phyloP scores from a whole-genome alignment of 2,797 vertebrate genomes.

The Atherinosoma microstoma region DNA sequence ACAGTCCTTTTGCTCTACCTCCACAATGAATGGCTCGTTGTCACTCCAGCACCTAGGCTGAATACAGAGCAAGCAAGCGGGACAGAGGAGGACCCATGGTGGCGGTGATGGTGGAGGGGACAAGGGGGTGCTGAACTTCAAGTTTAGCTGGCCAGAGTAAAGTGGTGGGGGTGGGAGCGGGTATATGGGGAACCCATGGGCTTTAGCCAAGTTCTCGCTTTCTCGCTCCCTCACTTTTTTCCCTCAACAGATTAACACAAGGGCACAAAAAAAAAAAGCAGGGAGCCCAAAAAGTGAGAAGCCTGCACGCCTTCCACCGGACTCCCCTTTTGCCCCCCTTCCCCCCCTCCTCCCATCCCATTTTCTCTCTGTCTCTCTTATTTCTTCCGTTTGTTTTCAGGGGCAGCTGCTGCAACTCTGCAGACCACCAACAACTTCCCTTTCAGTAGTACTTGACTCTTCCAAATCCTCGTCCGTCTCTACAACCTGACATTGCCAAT shows the following conservation, averaged over 20 bases:
- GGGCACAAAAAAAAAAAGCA: conserved; percentile 47
- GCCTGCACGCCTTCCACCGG: conserved; percentile 62
- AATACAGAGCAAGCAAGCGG: conserved; percentile 84
- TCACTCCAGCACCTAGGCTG: conserved; percentile 85
- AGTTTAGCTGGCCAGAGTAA: conserved; percentile 79
- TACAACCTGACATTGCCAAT: conserved; percentile 82
- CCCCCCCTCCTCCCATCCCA: conserved; percentile 15
- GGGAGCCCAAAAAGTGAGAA: conserved; percentile 61
- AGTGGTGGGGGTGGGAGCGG: conserved; percentile 42
- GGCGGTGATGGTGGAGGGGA: conserved; percentile 38
- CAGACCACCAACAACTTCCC: conserved; percentile 86
- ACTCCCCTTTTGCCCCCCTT: conserved; percentile 36
- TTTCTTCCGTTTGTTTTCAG: conserved; percentile 85
- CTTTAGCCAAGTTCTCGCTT: conserved; percentile 59
- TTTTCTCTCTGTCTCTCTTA: conserved; percentile 73
- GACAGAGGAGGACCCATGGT: conserved; percentile 63
- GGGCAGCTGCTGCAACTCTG: conserved; percentile 81
- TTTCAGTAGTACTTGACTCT: conserved; percentile 87
- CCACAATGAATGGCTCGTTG: conserved; percentile 86
- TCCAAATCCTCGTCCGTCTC: conserved; percentile 85
- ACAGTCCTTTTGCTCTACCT: conserved; percentile 81
- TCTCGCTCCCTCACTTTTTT: conserved; percentile 47
- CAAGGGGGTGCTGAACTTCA: conserved; percentile 71
- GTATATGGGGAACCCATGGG: conserved; percentile 51
- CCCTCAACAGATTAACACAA: conserved; percentile 69